Base-by-base conservation (phyloP, 2,888 invertebrate species). In the Rhamphomyia laevipes region DNA sequence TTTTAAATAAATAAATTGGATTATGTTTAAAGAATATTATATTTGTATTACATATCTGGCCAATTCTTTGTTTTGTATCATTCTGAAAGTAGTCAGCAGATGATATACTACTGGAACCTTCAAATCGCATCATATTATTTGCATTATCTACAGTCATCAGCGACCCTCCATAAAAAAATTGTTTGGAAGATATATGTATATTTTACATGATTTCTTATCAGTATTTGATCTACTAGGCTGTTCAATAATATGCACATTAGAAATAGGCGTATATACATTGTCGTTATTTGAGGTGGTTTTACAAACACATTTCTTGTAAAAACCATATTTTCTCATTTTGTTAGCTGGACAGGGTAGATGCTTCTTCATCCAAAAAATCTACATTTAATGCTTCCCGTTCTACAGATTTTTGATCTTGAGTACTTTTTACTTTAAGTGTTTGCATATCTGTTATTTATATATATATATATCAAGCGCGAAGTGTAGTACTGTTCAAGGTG, bases 31-130 rank as follows among this genome's bases (percentile, higher is more conserved):
- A 21, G 6, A 21, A 21, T 21, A 21, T n/a, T 4, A 21, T 6
- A 27, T 27, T 4, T 27, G 4, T 27, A 9, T 27, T 27, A 27
- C 23, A 27, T 27, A 7, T 27, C 4, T 27, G 7, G 4, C 7
- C 23, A 2, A 27, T 27, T 27, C 7, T 27, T 27, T 27, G 23
- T 27, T 66, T 68, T 13, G 72, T 75, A 56, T 76, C 76, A 30
- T 4, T 27, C 23, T 86, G 86, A 75, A 97, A 99, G 69, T 90
- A 89, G 70, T 99, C 97, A 4, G 93, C 88, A 17, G 95, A 96
- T 21, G 96, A 96, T 70, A 99, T 96, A 71, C 91, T 87, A 55
- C 21, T 21, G 21, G 21, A 21, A 21, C 21, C 21, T 21, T 21
- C 21, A 21, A 21, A 21, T 21, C 21, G 21, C 6, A 6, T 21